Percentiles rank a stretch among this genome's conserved stretches.
phyloP scores from a whole-genome alignment of 2,113 vertebrate genomes.

The Malurus elegans region DNA sequence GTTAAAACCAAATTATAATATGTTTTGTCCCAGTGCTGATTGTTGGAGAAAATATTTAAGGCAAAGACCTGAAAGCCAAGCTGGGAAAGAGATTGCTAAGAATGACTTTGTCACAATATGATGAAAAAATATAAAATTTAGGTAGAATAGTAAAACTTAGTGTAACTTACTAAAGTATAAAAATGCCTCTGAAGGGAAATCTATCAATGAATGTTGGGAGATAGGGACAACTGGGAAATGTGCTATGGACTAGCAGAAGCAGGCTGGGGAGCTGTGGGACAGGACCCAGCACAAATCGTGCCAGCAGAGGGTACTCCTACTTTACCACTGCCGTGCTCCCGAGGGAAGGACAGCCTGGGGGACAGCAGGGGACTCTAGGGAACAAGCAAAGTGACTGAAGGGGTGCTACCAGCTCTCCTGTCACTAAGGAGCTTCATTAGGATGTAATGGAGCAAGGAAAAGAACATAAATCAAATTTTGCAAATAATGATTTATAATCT shows the following conservation, averaged over 20 bases:
- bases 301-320: slow-evolving; percentile 54
- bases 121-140: neutral
- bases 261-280: neutral
- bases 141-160: neutral
- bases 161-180: neutral
- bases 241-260: fast-evolving
- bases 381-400: neutral
- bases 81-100: neutral
- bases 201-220: neutral
- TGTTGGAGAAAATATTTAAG: neutral
- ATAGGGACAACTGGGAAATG: neutral
- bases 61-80: neutral
- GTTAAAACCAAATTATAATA: neutral
- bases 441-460: neutral
- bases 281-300: neutral
- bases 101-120: neutral
- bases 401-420: neutral
- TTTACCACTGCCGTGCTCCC: neutral
- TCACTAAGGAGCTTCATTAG: neutral
- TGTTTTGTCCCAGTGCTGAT: neutral
- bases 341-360: neutral
- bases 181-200: neutral
- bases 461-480: neutral
- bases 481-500: neutral
- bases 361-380: neutral